These are phyloP conservation scores for Bursaphelenchus okinawaensis DNA, from an alignment of 2,888 invertebrate genomes.

Conservation along the genomic window DNA sequence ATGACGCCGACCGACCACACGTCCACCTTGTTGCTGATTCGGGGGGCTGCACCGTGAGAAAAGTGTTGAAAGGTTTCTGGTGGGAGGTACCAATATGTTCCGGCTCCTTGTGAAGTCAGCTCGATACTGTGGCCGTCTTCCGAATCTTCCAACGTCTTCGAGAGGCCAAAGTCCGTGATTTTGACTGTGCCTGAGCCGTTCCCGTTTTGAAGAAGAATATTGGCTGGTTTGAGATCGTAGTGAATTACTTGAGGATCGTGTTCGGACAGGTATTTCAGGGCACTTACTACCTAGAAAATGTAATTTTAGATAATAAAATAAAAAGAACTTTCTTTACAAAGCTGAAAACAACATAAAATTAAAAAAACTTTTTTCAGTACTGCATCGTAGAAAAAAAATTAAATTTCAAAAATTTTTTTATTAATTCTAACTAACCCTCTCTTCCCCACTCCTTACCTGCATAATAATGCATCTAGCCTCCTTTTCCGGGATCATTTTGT, in stretches of 20 bases:
- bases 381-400: no score
- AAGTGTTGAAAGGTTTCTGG: constrained; percentile 88
- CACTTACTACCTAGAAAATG: constrained; percentile 79
- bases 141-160: constrained; percentile 85
- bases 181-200: constrained; percentile 98
- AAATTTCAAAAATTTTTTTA: neutral
- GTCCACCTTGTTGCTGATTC: constrained; percentile 99
- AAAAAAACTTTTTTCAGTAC: neutral
- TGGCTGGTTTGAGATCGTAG: constrained; percentile 97
- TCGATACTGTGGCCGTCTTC: constrained; percentile 93
- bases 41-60: constrained; percentile 89
- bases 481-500: constrained; percentile 80
- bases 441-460: no score
- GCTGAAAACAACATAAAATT: constrained; percentile 14
- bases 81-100: constrained; percentile 99
- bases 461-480: constrained; percentile 95
- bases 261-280: constrained; percentile 98
- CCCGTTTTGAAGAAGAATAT: constrained; percentile 92
- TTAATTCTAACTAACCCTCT: neutral
- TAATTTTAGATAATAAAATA: neutral
- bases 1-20: constrained; percentile 99
- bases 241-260: constrained; percentile 99
- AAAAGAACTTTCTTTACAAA: neutral
- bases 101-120: constrained; percentile 99
- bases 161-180: constrained; percentile 97